Percentiles rank a stretch among this genome's conserved stretches.
phyloP scores from a whole-genome alignment of 2,888 invertebrate species.

The Monopis laevigella region DNA sequence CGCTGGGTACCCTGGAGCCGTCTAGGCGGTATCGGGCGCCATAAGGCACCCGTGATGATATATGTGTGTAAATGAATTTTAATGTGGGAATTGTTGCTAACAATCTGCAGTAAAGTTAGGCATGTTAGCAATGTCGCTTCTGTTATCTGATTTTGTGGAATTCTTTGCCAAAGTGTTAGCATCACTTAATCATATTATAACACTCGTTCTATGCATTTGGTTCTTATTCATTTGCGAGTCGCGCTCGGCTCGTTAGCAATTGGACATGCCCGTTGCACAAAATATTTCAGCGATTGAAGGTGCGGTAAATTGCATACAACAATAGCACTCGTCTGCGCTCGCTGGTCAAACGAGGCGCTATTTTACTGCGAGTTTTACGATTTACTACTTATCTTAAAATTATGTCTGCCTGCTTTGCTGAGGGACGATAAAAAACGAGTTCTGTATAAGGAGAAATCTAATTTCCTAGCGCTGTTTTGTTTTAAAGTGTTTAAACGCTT shows the following conservation, averaged over 20 bases:
- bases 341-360: constrained; percentile 34
- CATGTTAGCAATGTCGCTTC: background rate
- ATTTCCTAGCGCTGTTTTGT: constrained; percentile 6
- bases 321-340: constrained; percentile 44
- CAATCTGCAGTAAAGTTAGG: too few relatives aligned
- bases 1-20: too few relatives aligned
- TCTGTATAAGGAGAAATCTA: constrained; percentile 6
- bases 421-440: constrained; percentile 12
- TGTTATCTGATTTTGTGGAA: background rate
- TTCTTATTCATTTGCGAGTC: constrained; percentile 64
- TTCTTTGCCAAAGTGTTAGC: constrained; percentile 7
- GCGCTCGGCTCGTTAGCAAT: constrained; percentile 65
- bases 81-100: too few relatives aligned
- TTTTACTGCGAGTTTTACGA: constrained; percentile 53
- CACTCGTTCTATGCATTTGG: constrained; percentile 42
- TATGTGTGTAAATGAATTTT: too few relatives aligned
- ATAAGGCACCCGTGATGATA: too few relatives aligned
- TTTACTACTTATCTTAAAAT: constrained; percentile 59
- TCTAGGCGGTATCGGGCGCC: too few relatives aligned
- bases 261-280: constrained; percentile 65
- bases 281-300: constrained; percentile 66
- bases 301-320: constrained; percentile 61
- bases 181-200: constrained; percentile 12
- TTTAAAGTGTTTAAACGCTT: constrained; percentile 1
- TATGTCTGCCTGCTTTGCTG: constrained; percentile 33